A percentile compares a stretch with the other conserved stretches of the same genome.
These are phyloP conservation scores for Lagenorhynchus albirostris DNA, from an alignment of 2,113 vertebrate genomes.

Conservation along the genomic window DNA sequence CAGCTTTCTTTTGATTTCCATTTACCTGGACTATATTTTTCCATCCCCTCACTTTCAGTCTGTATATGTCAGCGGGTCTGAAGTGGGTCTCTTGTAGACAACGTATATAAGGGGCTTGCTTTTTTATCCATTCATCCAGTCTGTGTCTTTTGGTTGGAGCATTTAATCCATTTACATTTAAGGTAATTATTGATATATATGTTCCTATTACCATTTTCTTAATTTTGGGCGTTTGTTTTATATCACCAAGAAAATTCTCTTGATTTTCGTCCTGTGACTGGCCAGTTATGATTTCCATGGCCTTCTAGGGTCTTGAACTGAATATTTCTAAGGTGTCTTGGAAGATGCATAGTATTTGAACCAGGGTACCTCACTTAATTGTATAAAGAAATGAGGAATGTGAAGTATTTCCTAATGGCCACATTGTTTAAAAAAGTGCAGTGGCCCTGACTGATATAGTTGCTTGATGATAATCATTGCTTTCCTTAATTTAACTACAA, in stretches of 20 bases:
- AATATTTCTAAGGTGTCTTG: neutral
- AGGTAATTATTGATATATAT: too few species aligned
- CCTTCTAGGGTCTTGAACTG: neutral
- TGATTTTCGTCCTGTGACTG: neutral
- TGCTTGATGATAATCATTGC: neutral
- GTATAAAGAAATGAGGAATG: neutral
- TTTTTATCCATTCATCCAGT: too few species aligned
- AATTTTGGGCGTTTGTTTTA: too few species aligned
- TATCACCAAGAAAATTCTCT: neutral
- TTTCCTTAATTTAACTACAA: neutral
- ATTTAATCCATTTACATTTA: too few species aligned
- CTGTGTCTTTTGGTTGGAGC: too few species aligned
- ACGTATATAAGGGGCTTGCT: too few species aligned
- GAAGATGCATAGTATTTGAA: neutral
- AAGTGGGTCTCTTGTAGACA: too few species aligned
- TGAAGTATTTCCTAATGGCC: neutral
- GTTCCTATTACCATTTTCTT: too few species aligned
- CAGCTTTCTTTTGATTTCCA: too few species aligned
- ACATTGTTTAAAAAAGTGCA: neutral
- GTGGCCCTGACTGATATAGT: neutral
- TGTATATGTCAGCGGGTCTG: too few species aligned
- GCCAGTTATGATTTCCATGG: neutral
- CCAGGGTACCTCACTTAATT: neutral
- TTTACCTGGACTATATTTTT: too few species aligned
- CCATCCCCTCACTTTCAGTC: too few species aligned